Percentiles rank a stretch among this genome's conserved stretches.
phyloP scores from a whole-genome alignment of 2,888 invertebrate species.

The Spilarctia lutea region DNA sequence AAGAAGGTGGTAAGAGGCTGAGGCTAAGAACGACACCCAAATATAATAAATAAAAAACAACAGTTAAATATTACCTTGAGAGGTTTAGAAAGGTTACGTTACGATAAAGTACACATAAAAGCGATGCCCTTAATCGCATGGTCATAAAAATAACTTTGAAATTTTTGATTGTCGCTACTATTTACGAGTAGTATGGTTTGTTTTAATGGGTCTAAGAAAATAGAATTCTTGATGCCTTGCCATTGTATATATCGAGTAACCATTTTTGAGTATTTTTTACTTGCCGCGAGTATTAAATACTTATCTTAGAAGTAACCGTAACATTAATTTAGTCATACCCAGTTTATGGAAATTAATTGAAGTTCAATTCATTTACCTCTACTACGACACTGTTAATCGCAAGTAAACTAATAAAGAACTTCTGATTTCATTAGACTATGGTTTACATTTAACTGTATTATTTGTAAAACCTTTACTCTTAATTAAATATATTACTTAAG shows the following conservation, averaged over 20 bases:
- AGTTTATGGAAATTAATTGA: conserved; percentile 24
- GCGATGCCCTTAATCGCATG: neutral
- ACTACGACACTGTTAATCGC: conserved; percentile 35
- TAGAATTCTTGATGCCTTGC: neutral
- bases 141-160: neutral
- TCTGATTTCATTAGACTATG: conserved; percentile 12
- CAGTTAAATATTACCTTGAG: neutral
- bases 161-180: neutral
- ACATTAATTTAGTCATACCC: neutral
- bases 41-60: neutral
- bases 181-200: neutral
- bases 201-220: neutral
- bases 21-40: neutral
- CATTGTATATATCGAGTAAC: neutral
- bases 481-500: neutral
- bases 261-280: too few relatives aligned
- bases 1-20: neutral
- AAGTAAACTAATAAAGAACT: conserved; percentile 28
- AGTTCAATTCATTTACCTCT: conserved; percentile 29
- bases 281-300: neutral
- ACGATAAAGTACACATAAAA: neutral
- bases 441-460: neutral
- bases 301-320: neutral
- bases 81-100: neutral
- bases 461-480: neutral